Conservation (phyloP, 2,797 vertebrate species). For the Anguilla megastoma region DNA sequence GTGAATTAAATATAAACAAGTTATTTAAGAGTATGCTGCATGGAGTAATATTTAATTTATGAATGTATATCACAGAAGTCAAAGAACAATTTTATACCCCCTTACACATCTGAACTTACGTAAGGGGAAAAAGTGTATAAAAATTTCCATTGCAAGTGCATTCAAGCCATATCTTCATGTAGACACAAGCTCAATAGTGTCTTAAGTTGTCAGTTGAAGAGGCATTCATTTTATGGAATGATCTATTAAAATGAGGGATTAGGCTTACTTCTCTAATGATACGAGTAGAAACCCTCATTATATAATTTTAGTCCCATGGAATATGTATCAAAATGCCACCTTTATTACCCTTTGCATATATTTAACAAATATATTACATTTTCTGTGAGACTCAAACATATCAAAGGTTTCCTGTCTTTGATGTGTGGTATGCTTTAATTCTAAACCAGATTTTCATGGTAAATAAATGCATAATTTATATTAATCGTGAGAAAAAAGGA, state of each 20-base stretch:
- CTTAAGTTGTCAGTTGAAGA: slow-evolving; percentile 62
- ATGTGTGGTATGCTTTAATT: slow-evolving; percentile 80
- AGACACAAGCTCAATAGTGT: slow-evolving; percentile 60
- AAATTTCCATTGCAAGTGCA: slow-evolving; percentile 43
- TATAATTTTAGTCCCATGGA: slow-evolving; percentile 75
- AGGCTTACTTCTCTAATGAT: slow-evolving; percentile 66
- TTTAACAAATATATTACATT: slow-evolving; percentile 79
- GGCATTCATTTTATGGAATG: slow-evolving; percentile 66
- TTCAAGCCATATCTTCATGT: slow-evolving; percentile 59
- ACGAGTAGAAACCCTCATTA: slow-evolving; percentile 75
- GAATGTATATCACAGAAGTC: slow-evolving; percentile 50
- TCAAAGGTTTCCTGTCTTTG: slow-evolving; percentile 85
- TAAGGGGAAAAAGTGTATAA: slow-evolving; percentile 54
- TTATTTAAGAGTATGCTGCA: slow-evolving; percentile 8
- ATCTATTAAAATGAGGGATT: slow-evolving; percentile 71
- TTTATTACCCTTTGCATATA: slow-evolving; percentile 85
- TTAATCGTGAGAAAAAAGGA: slow-evolving; percentile 68
- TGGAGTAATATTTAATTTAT: slow-evolving; percentile 48
- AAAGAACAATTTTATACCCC: slow-evolving; percentile 58
- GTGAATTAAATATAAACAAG: neutral
- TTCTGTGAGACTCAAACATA: slow-evolving; percentile 78
- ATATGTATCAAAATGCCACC: slow-evolving; percentile 79
- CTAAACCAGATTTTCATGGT: slow-evolving; percentile 80
- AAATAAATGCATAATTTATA: slow-evolving; percentile 87
- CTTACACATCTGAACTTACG: slow-evolving; percentile 50